phyloP scores from a whole-genome alignment of 2,797 vertebrate species.

The Danio choprae region DNA sequence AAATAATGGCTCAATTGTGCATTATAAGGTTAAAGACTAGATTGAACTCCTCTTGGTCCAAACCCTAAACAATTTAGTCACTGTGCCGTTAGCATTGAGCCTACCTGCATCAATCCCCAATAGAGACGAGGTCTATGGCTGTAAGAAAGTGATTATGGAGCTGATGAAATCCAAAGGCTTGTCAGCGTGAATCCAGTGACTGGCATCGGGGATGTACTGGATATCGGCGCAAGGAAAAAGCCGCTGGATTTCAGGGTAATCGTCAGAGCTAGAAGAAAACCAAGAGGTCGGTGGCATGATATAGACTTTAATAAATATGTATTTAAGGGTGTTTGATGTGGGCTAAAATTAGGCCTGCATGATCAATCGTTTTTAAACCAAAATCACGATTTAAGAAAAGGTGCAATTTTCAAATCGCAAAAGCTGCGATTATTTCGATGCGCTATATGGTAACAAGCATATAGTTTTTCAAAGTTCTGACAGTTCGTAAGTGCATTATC shows the following conservation, averaged over 20 bases:
- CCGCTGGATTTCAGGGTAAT: constrained; percentile 89
- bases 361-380: no score
- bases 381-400: no score
- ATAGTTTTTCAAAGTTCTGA: no score
- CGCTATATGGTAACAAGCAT: no score
- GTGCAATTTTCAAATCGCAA: no score
- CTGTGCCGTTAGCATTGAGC: constrained; percentile 31
- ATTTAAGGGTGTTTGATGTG: no score
- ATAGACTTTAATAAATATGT: neutral
- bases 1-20: constrained; percentile 28
- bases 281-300: neutral
- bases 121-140: constrained; percentile 69
- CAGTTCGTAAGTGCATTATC: no score
- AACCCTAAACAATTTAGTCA: constrained; percentile 40
- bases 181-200: constrained; percentile 95
- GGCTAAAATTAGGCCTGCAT: no score
- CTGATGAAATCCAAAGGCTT: constrained; percentile 91
- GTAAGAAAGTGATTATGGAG: constrained; percentile 87
- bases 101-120: constrained; percentile 59
- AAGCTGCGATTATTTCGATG: no score
- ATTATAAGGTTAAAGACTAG: constrained; percentile 29
- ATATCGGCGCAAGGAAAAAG: constrained; percentile 89
- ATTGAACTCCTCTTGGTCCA: constrained; percentile 38
- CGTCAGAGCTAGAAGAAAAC: constrained; percentile 79
- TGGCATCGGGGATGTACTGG: constrained; percentile 88